Percentiles rank a stretch among this genome's conserved stretches.
Conservation (phyloP, 1,140 invertebrate genomes). For the Ooceraea biroi region DNA sequence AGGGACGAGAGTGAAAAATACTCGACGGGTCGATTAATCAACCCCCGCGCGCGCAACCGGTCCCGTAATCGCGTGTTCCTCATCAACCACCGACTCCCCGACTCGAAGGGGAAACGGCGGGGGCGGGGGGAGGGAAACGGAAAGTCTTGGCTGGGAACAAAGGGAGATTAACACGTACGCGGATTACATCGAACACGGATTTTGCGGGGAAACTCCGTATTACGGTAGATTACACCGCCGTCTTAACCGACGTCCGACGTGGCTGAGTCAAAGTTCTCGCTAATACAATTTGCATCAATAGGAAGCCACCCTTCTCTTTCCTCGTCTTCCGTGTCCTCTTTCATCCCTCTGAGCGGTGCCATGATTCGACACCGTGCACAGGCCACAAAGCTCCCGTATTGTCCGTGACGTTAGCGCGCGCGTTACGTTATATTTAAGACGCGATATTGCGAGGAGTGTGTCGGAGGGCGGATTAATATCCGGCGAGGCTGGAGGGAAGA, state of each 20-base stretch:
- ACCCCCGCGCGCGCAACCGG: slow-evolving; percentile 13
- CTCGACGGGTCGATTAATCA: slow-evolving; percentile 48
- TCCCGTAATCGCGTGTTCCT: slow-evolving; percentile 22
- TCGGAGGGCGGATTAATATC: slow-evolving; percentile 12
- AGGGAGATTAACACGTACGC: slow-evolving; percentile 9
- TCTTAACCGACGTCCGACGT: slow-evolving; percentile 34
- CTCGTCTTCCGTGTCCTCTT: too few relatives aligned
- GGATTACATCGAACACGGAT: slow-evolving; percentile 49
- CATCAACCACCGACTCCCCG: not conserved
- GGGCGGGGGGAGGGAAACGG: not conserved
- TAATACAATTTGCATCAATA: slow-evolving; percentile 51
- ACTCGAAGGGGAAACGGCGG: not conserved
- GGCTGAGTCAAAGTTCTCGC: slow-evolving; percentile 34
- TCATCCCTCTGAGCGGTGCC: not conserved
- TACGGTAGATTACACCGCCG: slow-evolving; percentile 35
- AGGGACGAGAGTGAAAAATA: slow-evolving; percentile 30
- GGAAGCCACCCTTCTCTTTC: not conserved
- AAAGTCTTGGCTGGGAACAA: slow-evolving; percentile 46
- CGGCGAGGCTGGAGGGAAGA: not conserved
- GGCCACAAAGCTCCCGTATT: slow-evolving; percentile 26
- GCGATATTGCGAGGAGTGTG: slow-evolving; percentile 5
- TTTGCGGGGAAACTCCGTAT: slow-evolving; percentile 34
- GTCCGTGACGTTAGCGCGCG: slow-evolving; percentile 26
- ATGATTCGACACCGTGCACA: slow-evolving; percentile 24
- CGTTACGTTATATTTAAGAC: not conserved